Conservation (phyloP, 2,888 invertebrate species). For the Litoditis marina region DNA sequence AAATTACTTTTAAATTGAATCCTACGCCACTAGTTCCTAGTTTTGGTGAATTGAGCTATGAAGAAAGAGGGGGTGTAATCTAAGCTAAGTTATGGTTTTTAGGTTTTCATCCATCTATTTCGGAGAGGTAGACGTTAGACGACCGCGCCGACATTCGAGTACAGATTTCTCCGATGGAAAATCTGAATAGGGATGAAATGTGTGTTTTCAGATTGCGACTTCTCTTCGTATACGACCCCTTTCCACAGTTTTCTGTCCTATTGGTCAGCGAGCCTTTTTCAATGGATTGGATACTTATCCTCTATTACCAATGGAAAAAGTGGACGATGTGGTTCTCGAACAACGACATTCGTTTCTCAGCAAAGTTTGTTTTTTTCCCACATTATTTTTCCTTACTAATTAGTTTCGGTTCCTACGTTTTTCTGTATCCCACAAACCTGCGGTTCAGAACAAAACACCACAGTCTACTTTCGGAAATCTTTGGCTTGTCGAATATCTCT, state of each 20-base stretch:
- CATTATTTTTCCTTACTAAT: no score
- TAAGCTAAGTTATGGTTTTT: no score
- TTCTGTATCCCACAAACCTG: no score
- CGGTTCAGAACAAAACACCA: constrained; percentile 1
- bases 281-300: constrained; percentile 52
- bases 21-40: neutral
- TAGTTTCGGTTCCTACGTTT: no score
- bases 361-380: constrained; percentile 26
- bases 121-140: no score
- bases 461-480: neutral
- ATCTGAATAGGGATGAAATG: no score
- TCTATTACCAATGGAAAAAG: constrained; percentile 47
- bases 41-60: neutral
- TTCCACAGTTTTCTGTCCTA: constrained; percentile 38
- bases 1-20: neutral
- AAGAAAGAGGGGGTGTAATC: neutral
- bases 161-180: no score
- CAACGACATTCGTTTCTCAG: constrained; percentile 49
- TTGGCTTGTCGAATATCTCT: neutral
- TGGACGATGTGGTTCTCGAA: constrained; percentile 39
- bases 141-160: no score
- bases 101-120: no score
- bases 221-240: constrained; percentile 5
- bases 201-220: constrained; percentile 1
- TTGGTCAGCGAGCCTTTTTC: constrained; percentile 50